Evolutionary conservation across 2,797 vertebrate species (phyloP), one percentile per base, ranked within the genome.

Genomic region (Crax fasciolata): DNA sequence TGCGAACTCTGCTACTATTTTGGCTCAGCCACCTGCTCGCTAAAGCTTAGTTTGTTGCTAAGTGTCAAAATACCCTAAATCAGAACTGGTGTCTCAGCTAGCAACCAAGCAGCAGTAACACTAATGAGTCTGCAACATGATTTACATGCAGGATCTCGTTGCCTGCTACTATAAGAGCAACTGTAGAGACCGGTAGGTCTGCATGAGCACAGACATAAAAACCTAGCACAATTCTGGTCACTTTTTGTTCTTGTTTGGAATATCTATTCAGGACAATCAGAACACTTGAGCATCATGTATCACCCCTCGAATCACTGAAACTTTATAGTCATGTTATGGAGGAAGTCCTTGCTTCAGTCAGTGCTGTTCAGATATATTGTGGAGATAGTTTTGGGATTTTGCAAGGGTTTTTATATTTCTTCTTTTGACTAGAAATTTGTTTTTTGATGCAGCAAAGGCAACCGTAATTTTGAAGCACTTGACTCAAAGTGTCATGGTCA

Each of bases 41-140:
- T 62, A 90, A 96, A 95, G 91, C 97, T 93, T 86, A 90, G 95
- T 94, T 89, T 96, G 97, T 96, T 81, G 94, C 94, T 97, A 96
- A 94, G 97, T 96, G 95, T 97, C 97, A 96, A 97, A 97, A 96
- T 94, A 96, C 73, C 96, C 97, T 96, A 97, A 96, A 97, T 97
- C 96, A 96, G 94, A 93, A 85, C 78, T 72, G 90, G 74, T 96
- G 87, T 84, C 92, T 95, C 95, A 93, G 94, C 89, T 96, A 97
- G 96, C 95, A 96, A 96, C 91, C 73, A 87, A 94, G 93, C 90
- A 95, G 93, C 94, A 93, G 83, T 62, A 96, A 87, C 96, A 91
- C 90, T 95, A 96, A 97, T 96, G 94, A 97, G 95, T 96, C 95
- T 96, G 95, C 90, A 90, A 81, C 67, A 82, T 54, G 84, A 93